phyloP scores from a whole-genome alignment of 2,888 invertebrate genomes.

The Mesorhabditis spiculigera region DNA sequence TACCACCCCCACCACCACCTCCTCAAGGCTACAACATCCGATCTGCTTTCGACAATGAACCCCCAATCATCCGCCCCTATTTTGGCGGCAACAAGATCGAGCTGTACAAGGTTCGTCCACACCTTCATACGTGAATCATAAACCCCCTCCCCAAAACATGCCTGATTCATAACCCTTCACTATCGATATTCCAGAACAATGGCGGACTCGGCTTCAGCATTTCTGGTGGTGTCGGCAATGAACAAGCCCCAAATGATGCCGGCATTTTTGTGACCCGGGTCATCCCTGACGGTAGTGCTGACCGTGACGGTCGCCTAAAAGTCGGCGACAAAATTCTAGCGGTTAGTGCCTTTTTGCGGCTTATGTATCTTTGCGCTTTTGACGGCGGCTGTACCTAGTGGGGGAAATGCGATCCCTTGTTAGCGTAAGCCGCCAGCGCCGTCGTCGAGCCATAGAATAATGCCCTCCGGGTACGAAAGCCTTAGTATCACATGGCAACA shows the following conservation, averaged over 20 bases:
- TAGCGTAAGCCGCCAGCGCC: not conserved
- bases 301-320: conserved; percentile 83
- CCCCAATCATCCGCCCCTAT: not conserved
- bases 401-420: conserved; percentile 4
- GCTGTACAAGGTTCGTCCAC: not conserved
- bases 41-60: not conserved
- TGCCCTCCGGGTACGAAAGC: too few relatives aligned
- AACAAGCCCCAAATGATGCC: conserved; percentile 97
- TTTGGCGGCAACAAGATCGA: not conserved
- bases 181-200: conserved; percentile 14
- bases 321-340: conserved; percentile 88
- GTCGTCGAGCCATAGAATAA: too few relatives aligned
- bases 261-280: conserved; percentile 98
- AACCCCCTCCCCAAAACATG: too few relatives aligned
- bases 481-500: conserved; percentile 59
- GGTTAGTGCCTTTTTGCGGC: conserved; percentile 62
- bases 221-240: conserved; percentile 95
- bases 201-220: conserved; percentile 91
- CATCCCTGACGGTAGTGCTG: conserved; percentile 94
- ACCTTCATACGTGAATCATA: too few relatives aligned
- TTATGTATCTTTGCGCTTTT: not conserved
- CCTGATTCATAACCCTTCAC: too few relatives aligned
- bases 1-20: not conserved
- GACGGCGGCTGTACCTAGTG: not conserved
- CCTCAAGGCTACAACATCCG: not conserved